Conservation (phyloP, 1,140 invertebrate species). For the Aleiodes sp. region DNA sequence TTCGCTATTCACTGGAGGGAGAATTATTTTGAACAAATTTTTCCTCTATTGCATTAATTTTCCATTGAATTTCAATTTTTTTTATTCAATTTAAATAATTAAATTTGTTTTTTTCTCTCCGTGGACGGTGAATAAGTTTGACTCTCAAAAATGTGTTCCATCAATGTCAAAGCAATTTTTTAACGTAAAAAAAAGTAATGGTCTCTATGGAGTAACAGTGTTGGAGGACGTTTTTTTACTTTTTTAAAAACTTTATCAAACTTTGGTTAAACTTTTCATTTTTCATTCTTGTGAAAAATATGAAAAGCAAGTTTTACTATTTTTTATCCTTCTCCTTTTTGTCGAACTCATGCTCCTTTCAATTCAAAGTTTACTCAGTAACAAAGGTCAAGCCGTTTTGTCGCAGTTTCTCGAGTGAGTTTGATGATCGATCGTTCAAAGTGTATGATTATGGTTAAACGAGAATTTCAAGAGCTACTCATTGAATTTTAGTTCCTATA, state of each 20-base stretch:
- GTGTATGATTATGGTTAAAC: not conserved
- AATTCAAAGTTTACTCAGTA: not conserved
- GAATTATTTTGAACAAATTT: too few species aligned
- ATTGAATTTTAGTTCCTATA: not conserved
- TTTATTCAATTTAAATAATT: too few species aligned
- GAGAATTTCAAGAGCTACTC: not conserved
- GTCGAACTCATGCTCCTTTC: not conserved
- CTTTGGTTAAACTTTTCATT: conserved; percentile 3
- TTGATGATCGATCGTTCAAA: conserved; percentile 2
- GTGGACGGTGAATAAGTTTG: too few species aligned
- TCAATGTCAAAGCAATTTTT: not conserved
- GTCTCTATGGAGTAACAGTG: not conserved
- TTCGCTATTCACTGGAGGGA: too few species aligned
- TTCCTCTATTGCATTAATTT: too few species aligned
- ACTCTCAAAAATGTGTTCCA: too few species aligned
- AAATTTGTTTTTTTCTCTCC: too few species aligned
- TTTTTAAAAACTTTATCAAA: not conserved
- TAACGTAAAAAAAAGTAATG: not conserved
- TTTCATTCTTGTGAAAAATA: not conserved
- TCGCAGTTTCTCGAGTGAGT: not conserved
- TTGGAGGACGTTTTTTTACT: not conserved
- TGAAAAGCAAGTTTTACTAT: not conserved
- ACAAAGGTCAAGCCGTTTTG: not conserved
- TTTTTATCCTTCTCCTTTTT: not conserved
- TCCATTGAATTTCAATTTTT: too few species aligned